Conservation (phyloP, 2,113 vertebrate genomes). For the Bungarus multicinctus region DNA sequence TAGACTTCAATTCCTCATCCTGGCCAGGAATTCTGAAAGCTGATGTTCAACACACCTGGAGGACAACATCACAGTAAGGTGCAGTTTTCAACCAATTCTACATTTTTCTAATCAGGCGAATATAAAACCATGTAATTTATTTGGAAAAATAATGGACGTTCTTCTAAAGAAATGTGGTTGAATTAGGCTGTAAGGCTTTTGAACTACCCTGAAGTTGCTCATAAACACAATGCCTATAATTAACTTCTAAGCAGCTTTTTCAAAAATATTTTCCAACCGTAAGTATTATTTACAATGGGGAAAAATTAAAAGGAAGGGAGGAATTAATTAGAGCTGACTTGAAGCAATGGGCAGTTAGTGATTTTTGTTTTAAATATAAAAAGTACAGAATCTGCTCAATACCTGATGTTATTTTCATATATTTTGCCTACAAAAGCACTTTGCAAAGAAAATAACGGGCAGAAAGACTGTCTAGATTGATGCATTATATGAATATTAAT, state of each 20-base stretch:
- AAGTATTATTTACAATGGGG: background rate
- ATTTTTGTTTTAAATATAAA: conserved; percentile 12
- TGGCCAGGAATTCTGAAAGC: background rate
- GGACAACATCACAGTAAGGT: background rate
- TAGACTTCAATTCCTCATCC: background rate
- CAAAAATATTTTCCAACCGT: background rate
- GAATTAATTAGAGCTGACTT: background rate
- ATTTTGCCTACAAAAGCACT: background rate
- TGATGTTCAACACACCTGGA: background rate
- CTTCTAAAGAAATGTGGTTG: background rate
- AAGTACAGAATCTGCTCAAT: background rate
- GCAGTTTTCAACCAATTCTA: background rate
- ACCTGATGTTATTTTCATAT: background rate
- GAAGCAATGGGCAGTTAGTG: background rate
- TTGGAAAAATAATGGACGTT: background rate
- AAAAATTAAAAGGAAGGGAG: background rate
- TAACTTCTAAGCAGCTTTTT: background rate
- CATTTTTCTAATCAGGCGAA: background rate
- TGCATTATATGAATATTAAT: conserved; percentile 4
- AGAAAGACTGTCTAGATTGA: conserved; percentile 1
- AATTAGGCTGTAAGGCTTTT: background rate
- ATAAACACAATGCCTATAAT: background rate
- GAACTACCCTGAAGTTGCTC: background rate
- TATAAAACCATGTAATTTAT: background rate
- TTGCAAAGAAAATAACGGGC: background rate